These are phyloP conservation scores for Palythoa grandiflora DNA, from an alignment of 92 coral and sea anemone genomes.

Conservation along the genomic window DNA sequence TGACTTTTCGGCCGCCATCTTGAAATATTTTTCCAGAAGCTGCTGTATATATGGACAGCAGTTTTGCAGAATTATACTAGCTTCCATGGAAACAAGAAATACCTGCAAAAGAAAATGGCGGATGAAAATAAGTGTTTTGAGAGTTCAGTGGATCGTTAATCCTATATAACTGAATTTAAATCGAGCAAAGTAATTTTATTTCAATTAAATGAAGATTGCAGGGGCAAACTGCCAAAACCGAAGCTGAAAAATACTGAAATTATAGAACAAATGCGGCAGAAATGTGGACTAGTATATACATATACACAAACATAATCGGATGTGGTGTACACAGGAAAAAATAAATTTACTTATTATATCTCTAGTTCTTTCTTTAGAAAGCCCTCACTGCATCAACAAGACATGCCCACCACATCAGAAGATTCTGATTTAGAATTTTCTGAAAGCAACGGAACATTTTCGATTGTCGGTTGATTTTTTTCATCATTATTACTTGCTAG, in stretches of 20 bases:
- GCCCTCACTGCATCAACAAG: not conserved
- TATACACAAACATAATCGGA: not conserved
- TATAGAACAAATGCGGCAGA: not conserved
- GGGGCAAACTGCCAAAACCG: not conserved
- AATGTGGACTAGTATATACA: not conserved
- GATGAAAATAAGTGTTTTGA: conserved; percentile 12
- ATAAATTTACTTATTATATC: not conserved
- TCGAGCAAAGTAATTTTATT: conserved; percentile 10
- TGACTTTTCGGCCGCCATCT: conserved; percentile 10
- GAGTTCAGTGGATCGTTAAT: not conserved
- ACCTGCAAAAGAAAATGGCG: conserved; percentile 40
- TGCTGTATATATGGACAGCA: conserved; percentile 3
- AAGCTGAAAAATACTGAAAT: not conserved
- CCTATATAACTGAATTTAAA: not conserved
- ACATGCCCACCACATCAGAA: not conserved
- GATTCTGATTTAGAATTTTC: not conserved
- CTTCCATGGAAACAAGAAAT: conserved; percentile 4
- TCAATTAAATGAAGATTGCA: not conserved
- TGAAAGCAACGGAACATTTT: not conserved
- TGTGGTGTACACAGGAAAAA: not conserved
- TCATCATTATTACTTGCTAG: conserved; percentile 34
- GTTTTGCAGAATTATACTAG: conserved; percentile 5
- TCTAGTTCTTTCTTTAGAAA: not conserved
- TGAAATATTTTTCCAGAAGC: conserved; percentile 1
- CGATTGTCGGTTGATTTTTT: not conserved